A percentile compares a stretch with the other conserved stretches of the same genome.
Conservation (phyloP, 1,140 invertebrate species). For the Solenopsis fugax region DNA sequence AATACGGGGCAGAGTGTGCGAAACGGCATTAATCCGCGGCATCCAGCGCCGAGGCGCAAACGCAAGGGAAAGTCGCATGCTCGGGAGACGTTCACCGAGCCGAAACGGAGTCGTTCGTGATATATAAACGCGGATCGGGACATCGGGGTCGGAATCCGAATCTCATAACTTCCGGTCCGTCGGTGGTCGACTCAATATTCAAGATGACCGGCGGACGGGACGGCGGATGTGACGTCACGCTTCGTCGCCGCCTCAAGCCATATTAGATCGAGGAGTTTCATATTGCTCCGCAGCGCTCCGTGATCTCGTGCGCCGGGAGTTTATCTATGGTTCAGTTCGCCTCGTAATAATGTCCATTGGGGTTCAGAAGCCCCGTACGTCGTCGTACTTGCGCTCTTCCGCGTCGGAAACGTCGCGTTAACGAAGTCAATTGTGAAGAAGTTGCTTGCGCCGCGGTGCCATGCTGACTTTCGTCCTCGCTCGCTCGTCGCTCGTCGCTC, state of each 20-base stretch:
- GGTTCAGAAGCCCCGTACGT: conserved; percentile 39
- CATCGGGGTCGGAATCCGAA: conserved; percentile 82
- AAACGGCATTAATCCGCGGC: conserved; percentile 49
- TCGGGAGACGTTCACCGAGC: conserved; percentile 67
- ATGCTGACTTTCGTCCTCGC: conserved; percentile 1
- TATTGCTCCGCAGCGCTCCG: conserved; percentile 82
- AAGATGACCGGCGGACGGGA: conserved; percentile 85
- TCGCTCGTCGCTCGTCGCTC: not conserved
- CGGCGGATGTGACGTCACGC: conserved; percentile 85
- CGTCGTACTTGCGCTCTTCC: conserved; percentile 51
- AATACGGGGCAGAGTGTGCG: conserved; percentile 4
- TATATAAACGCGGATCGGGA: conserved; percentile 78
- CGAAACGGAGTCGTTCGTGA: conserved; percentile 74
- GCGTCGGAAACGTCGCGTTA: conserved; percentile 62
- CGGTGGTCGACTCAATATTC: conserved; percentile 86
- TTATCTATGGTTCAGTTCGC: conserved; percentile 81
- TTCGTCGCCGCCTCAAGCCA: conserved; percentile 86
- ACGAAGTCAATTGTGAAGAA: conserved; percentile 72
- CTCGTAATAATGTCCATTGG: conserved; percentile 82
- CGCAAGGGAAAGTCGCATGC: conserved; percentile 61
- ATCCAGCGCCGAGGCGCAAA: conserved; percentile 28
- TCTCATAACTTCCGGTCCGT: conserved; percentile 86
- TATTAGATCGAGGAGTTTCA: conserved; percentile 86
- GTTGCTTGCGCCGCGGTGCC: conserved; percentile 57
- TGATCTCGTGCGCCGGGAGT: conserved; percentile 80